Base-by-base conservation (phyloP, 1,140 invertebrate genomes). In the Calephelis nemesis region DNA sequence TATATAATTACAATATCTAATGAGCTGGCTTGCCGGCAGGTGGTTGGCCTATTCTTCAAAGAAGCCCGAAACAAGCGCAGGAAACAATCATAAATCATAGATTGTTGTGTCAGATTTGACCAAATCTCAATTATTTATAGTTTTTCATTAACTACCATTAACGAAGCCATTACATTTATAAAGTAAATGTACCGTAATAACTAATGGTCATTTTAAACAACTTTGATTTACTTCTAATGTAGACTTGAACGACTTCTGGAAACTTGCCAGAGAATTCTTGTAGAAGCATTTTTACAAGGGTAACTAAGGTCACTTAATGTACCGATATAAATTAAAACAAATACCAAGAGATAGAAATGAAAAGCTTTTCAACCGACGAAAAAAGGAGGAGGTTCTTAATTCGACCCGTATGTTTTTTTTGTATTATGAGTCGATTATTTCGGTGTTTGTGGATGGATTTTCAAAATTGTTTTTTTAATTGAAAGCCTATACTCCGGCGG, bases 171-270 rank as follows among this genome's bases (percentile, higher is more conserved):
- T 39, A 60, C 58, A 60, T 60, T 60, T 42, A 60, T 60, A 60
- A 60, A 11, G 30, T 60, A 39, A 60, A 60, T 60, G 54, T 60
- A 40, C 54, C 54, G 54, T 60, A 3, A 39, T 40, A 60, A 60
- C 54, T 60, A 60, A 60, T 60, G 54, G 54, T 60, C 54, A 60
- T 60, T 60, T 60, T 60, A 60, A 60, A 60, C n/a, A 60, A 60
- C 54, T 60, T 60, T 60, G 54, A 60, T 60, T 60, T 60, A 60
- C 54, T 40, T 39, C 54, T 60, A 60, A 60, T 40, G 54, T 60
- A 30, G 54, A 7, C 39, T 39, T 60, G 30, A 60, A 60, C 54
- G 54, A 60, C 54, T 39, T n/a, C 54, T 60, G 54, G 54, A 60
- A 60, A 58, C 52, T 30, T 58, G 52, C 52, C 50, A 54, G 9